phyloP scores from a whole-genome alignment of 2,888 invertebrate genomes.

The Cinara cedri region DNA sequence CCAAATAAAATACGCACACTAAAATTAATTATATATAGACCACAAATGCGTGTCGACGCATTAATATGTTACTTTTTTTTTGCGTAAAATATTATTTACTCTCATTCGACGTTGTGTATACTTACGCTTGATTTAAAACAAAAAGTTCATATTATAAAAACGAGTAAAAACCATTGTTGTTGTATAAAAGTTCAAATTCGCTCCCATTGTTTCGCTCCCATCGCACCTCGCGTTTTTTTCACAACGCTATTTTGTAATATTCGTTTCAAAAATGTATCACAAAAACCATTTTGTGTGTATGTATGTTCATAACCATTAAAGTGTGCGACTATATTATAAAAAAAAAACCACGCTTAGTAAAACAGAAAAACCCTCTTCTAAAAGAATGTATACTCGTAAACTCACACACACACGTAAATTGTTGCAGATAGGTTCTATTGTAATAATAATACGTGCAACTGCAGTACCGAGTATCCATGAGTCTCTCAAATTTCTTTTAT shows the following conservation, averaged over 20 bases:
- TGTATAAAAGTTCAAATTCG: conserved; percentile 34
- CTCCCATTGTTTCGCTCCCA: conserved; percentile 22
- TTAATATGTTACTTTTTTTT: neutral
- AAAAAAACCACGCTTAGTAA: conserved; percentile 7
- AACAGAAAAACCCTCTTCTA: conserved; percentile 14
- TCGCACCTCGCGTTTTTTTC: too few species aligned
- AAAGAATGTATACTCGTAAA: conserved; percentile 13
- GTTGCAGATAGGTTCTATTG: conserved; percentile 5
- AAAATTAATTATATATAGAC: neutral
- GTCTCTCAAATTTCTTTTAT: conserved; percentile 9
- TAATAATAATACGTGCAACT: too few species aligned
- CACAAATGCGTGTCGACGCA: neutral
- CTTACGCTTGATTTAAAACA: neutral
- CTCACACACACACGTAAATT: neutral
- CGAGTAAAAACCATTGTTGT: conserved; percentile 25
- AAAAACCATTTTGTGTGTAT: neutral
- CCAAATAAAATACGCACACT: neutral
- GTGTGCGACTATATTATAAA: neutral
- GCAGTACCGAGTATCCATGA: neutral
- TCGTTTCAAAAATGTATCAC: conserved; percentile 30
- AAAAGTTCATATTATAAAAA: conserved; percentile 15
- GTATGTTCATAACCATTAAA: neutral
- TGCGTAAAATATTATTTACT: conserved; percentile 31
- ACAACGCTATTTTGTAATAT: neutral
- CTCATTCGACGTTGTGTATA: neutral